phyloP scores from a whole-genome alignment of 2,888 invertebrate species.

The Vandiemenella viatica region DNA sequence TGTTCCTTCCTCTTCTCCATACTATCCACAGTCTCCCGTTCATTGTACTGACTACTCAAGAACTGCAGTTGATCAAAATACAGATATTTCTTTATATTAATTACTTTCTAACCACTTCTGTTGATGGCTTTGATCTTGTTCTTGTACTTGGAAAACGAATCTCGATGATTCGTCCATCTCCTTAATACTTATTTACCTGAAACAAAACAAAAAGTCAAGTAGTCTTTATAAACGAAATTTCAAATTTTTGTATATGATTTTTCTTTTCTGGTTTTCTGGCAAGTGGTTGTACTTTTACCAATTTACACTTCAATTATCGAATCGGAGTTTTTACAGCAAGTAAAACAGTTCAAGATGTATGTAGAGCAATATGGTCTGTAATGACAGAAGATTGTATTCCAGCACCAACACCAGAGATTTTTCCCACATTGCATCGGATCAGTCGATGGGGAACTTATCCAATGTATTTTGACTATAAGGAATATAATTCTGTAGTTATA shows the following conservation, averaged over 20 bases:
- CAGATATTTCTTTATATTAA: background rate
- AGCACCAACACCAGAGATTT: slow-evolving; percentile 10
- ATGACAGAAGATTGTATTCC: slow-evolving; percentile 18
- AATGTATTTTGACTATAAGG: slow-evolving; percentile 18
- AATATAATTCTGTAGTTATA: slow-evolving; percentile 14
- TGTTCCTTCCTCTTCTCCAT: background rate
- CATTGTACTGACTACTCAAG: background rate
- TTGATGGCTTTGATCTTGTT: background rate
- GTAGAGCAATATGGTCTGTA: slow-evolving; percentile 16
- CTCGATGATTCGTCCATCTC: background rate
- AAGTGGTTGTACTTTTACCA: background rate
- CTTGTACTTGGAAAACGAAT: background rate
- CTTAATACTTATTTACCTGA: background rate
- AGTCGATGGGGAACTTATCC: slow-evolving; percentile 15
- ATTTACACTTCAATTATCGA: background rate
- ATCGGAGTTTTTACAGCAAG: background rate
- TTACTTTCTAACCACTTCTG: background rate
- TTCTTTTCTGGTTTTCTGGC: background rate
- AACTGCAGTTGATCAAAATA: background rate
- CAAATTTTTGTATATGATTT: background rate
- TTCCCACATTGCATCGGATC: slow-evolving; percentile 17
- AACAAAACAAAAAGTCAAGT: background rate
- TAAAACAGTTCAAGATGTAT: slow-evolving; percentile 15
- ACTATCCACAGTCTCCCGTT: background rate
- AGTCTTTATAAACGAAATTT: background rate